Base-by-base conservation (phyloP, 2,113 vertebrate genomes). In the Melierax canorus region DNA sequence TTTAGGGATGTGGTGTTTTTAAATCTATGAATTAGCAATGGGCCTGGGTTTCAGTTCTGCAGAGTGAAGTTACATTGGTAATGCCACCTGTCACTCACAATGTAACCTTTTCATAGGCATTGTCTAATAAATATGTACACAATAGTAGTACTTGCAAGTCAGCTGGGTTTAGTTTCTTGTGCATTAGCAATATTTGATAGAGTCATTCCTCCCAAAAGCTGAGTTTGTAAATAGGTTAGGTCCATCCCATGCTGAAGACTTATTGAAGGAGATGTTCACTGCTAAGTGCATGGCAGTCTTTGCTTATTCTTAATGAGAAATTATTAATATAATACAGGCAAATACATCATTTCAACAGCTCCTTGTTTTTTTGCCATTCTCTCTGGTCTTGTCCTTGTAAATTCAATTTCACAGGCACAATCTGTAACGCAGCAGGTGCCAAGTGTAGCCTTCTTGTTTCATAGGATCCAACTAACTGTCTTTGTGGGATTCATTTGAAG, bases 361-460 rank as follows among this genome's bases (percentile, higher is more conserved):
- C 43, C 51, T 83, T 91, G 50, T 38, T 92, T 94, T 94, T 90
- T 95, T 94, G n/a, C 68, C 60, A 29, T 88, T 94, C 73, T 96
- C 43, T 91, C 73, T 89, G 69, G 92, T 95, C 72, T 91, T 93
- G 92, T 92, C 92, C 76, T 95, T 94, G 92, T 81, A 92, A 96
- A 96, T 97, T 92, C 80, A 74, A 91, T 94, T 97, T 96, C 91
- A 87, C 89, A 96, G 84, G 89, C 88, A 87, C 92, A 95, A 66
- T 95, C 96, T 95, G 92, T 94, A 97, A 92, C 7, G 15, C 86
- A 95, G 95, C 58, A 88, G 95, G 73, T 95, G 95, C 94, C 92
- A 95, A 94, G 73, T 87, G 68, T 94, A 97, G 84, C 94, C 94
- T 92, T 78, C 92, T 95, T 91, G 83, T 96, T 97, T 96, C 80